Conservation (phyloP, 2,113 vertebrate genomes). For the Vidua macroura region DNA sequence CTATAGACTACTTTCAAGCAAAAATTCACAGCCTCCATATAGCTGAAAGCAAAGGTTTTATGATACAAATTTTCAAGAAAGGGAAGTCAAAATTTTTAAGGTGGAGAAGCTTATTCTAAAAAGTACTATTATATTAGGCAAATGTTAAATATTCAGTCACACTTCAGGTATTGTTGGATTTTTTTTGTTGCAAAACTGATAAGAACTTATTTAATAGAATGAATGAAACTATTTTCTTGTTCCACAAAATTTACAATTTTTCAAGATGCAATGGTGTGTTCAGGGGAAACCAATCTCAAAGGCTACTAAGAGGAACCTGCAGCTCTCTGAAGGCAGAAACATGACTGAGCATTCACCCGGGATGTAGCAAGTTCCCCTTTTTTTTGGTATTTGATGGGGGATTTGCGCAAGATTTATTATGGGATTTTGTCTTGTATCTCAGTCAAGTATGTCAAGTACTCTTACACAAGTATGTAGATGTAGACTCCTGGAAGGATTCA, state of each 20-base stretch:
- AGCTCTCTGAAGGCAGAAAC: not conserved
- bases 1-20: not conserved
- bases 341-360: not conserved
- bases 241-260: not conserved
- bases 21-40: not conserved
- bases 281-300: not conserved
- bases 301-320: not conserved
- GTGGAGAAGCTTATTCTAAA: not conserved
- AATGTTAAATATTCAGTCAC: not conserved
- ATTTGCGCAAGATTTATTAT: not conserved
- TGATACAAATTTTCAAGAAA: not conserved
- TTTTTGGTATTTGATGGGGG: not conserved
- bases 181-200: not conserved
- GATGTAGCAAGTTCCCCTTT: not conserved
- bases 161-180: not conserved
- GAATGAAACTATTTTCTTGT: not conserved
- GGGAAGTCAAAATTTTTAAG: not conserved
- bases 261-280: not conserved
- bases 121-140: not conserved
- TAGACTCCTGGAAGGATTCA: not conserved
- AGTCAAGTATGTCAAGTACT: not conserved
- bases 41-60: not conserved
- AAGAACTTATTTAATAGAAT: not conserved
- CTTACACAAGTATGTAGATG: rapidly evolving
- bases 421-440: rapidly evolving